Evolutionary conservation across 2,113 vertebrate genomes (phyloP), one percentile per base, ranked within the genome.

Genomic region (Agapornis roseicollis): DNA sequence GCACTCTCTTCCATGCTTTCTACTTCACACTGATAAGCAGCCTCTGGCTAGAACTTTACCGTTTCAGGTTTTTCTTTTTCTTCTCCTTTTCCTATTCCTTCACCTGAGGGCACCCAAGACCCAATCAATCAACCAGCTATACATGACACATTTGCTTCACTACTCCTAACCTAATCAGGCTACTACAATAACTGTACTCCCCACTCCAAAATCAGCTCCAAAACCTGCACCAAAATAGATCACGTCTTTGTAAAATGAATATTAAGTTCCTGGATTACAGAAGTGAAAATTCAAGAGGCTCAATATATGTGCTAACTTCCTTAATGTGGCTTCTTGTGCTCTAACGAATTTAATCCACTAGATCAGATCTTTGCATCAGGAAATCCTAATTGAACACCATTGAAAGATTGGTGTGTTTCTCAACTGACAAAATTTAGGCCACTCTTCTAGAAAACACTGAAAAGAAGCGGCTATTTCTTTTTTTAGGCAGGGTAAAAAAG

Each of bases 171-270:
- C 63, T 63, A 63, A 24, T 11, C 35, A 49, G 83, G 47, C 39
- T n/a, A 25, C 44, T 18, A 44, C 11, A 60, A 1, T 16, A 89
- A 69, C 2, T 52, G 39, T 29, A 55, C 4, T 47, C 5, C 33
- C 4, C 24, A 16, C 5, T 27, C 18, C 4, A 13, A 13, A 37
- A 39, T 16, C 9, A 44, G 29, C 33, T 76, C 39, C 35, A 81
- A 61, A 87, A 64, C 18, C 31, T 55, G n/a, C 17, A 56, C 19
- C 33, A 70, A 91, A 87, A 60, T 1, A 56, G 10, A 37, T 29
- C 6, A 46, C 0, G 0, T 27, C 37, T 87, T 69, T 28, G 25
- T 31, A 47, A 89, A 84, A 37, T 2, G 6, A 6, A 5, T 28
- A n/a, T 46, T 29, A 79, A 60, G 3, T 42, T 55, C 33, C 33